phyloP scores from a whole-genome alignment of 2,888 invertebrate species.

The Cephalotes varians region DNA sequence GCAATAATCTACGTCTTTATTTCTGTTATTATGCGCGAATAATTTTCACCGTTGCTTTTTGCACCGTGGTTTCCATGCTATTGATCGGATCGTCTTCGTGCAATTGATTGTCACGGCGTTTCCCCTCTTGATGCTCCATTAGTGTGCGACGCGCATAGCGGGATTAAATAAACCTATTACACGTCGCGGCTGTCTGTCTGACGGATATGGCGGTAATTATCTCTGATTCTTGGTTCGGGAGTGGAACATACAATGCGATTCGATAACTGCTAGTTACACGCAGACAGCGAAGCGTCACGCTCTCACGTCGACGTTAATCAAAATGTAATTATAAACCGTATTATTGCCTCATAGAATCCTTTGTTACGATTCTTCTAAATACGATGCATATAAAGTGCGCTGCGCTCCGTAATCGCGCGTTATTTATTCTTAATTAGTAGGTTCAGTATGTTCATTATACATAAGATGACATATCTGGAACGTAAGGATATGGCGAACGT shows the following conservation, averaged over 20 bases:
- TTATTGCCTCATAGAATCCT: background rate
- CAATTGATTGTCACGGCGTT: conserved; percentile 48
- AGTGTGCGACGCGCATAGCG: conserved; percentile 25
- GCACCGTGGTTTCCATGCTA: background rate
- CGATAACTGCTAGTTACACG: conserved; percentile 29
- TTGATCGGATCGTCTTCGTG: conserved; percentile 22
- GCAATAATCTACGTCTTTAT: background rate
- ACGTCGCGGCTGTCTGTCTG: conserved; percentile 29
- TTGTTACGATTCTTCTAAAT: conserved; percentile 15
- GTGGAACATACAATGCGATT: conserved; percentile 27
- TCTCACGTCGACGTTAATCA: background rate
- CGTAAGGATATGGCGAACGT: background rate
- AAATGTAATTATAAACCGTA: conserved; percentile 25
- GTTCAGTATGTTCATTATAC: background rate
- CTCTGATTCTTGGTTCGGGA: conserved; percentile 24
- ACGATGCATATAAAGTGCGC: background rate
- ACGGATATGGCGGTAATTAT: conserved; percentile 57
- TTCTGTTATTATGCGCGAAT: conserved; percentile 1
- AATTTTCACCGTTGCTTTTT: conserved; percentile 23
- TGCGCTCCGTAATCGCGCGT: background rate
- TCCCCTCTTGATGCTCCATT: conserved; percentile 28
- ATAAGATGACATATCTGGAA: background rate
- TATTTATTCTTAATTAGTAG: conserved; percentile 19
- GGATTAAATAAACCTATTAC: conserved; percentile 47
- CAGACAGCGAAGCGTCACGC: background rate